Evolutionary conservation across 2,797 vertebrate genomes (phyloP).

Genomic region (Helarctos malayanus): DNA sequence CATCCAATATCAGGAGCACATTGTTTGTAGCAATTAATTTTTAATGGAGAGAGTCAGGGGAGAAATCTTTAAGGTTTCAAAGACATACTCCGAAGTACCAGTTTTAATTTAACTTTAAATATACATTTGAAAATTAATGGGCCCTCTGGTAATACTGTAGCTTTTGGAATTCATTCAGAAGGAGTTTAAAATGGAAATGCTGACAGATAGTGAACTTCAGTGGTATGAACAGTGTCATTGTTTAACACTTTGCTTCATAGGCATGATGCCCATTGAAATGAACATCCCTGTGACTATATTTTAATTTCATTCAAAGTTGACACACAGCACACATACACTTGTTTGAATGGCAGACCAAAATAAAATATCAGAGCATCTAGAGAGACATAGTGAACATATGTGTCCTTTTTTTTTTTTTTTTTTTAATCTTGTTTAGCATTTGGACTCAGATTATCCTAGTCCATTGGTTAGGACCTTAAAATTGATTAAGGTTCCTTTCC

Average conservation of each 20-base stretch:
- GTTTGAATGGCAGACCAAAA: conserved; percentile 18
- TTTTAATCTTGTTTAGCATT: neutral
- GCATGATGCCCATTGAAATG: neutral
- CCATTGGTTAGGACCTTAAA: neutral
- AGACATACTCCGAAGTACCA: neutral
- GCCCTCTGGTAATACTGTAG: conserved; percentile 3
- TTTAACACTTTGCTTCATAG: conserved; percentile 4
- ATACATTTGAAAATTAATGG: conserved; percentile 70
- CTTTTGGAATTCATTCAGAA: conserved; percentile 74
- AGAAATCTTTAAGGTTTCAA: conserved; percentile 61
- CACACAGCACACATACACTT: neutral
- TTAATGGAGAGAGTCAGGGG: neutral
- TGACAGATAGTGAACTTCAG: conserved; percentile 52
- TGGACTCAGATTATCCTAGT: conserved; percentile 30
- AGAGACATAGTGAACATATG: neutral
- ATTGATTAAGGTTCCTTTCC: neutral
- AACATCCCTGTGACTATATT: neutral
- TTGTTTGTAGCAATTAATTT: conserved; percentile 39
- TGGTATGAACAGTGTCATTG: neutral
- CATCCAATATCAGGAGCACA: neutral
- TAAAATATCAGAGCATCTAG: conserved; percentile 9
- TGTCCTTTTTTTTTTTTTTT: neutral
- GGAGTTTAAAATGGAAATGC: conserved; percentile 76
- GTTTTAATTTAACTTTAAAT: conserved; percentile 66
- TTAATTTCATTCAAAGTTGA: neutral